Percentiles rank a stretch among this genome's conserved stretches.
These are phyloP conservation scores for Artemia sp. DNA, from an alignment of 2,888 invertebrate genomes.

Conservation along the genomic window DNA sequence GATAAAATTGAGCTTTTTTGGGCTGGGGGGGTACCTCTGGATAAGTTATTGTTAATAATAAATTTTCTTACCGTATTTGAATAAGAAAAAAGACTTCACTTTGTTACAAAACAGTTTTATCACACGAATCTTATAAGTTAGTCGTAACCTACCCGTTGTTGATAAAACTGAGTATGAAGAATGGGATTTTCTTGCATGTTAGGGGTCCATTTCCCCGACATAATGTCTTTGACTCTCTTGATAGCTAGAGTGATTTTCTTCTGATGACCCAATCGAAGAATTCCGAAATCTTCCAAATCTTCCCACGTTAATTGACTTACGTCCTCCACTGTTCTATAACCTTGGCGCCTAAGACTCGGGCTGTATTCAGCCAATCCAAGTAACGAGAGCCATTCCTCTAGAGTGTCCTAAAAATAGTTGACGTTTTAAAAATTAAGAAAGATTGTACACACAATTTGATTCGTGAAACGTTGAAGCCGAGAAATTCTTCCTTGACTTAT, in stretches of 20 bases:
- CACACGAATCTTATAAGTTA: neutral
- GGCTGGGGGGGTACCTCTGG: too few relatives aligned
- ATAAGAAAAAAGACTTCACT: neutral
- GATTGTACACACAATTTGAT: too few relatives aligned
- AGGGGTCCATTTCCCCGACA: slow-evolving; percentile 51
- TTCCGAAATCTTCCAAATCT: slow-evolving; percentile 93
- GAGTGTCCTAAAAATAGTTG: slow-evolving; percentile 49
- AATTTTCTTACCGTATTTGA: neutral
- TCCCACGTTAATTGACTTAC: slow-evolving; percentile 94
- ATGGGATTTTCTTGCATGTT: slow-evolving; percentile 20
- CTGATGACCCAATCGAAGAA: slow-evolving; percentile 85
- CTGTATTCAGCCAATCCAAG: slow-evolving; percentile 82
- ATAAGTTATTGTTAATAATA: too few relatives aligned
- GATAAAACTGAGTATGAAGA: slow-evolving; percentile 16
- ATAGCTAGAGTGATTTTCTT: slow-evolving; percentile 94
- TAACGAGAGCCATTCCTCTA: slow-evolving; percentile 85
- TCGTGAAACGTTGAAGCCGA: too few relatives aligned
- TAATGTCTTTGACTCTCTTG: slow-evolving; percentile 82
- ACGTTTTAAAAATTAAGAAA: slow-evolving; percentile 11
- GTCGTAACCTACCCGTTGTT: neutral
- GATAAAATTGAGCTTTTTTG: too few relatives aligned
- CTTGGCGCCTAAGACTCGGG: slow-evolving; percentile 72
- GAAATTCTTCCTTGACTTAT: too few relatives aligned
- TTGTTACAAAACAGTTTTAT: neutral
- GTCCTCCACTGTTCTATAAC: slow-evolving; percentile 81